Conservation (phyloP, 2,888 invertebrate genomes). For the Diarsia brunnea region DNA sequence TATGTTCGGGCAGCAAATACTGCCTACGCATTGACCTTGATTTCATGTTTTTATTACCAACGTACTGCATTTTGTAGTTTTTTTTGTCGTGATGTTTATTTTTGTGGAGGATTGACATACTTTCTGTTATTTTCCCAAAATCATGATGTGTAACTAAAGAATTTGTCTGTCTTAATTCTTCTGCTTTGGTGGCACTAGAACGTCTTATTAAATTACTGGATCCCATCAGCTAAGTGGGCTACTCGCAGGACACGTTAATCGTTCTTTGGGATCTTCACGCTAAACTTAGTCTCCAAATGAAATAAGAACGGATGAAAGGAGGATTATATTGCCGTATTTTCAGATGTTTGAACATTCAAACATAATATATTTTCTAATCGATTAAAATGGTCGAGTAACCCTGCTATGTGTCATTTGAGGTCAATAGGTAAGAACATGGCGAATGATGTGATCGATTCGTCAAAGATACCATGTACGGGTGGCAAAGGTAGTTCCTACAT, state of each 20-base stretch:
- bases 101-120: slow-evolving; percentile 1
- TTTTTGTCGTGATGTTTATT: slow-evolving; percentile 14
- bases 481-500: background rate
- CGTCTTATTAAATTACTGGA: background rate
- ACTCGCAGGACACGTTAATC: background rate
- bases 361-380: background rate
- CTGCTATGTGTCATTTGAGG: background rate
- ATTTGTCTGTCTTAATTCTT: background rate
- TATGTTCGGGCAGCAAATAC: slow-evolving; percentile 23
- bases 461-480: background rate
- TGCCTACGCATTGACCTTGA: slow-evolving; percentile 21
- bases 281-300: background rate
- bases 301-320: too few relatives aligned
- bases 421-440: slow-evolving; percentile 5
- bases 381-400: background rate
- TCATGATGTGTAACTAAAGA: background rate
- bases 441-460: slow-evolving; percentile 24
- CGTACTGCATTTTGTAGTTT: slow-evolving; percentile 15
- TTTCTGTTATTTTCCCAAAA: background rate
- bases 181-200: background rate
- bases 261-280: background rate
- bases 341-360: background rate
- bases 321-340: background rate
- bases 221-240: background rate
- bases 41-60: slow-evolving; percentile 15